Evolutionary conservation across 92 coral and sea anemone species (phyloP).

Genomic region (Porites cylindrica): DNA sequence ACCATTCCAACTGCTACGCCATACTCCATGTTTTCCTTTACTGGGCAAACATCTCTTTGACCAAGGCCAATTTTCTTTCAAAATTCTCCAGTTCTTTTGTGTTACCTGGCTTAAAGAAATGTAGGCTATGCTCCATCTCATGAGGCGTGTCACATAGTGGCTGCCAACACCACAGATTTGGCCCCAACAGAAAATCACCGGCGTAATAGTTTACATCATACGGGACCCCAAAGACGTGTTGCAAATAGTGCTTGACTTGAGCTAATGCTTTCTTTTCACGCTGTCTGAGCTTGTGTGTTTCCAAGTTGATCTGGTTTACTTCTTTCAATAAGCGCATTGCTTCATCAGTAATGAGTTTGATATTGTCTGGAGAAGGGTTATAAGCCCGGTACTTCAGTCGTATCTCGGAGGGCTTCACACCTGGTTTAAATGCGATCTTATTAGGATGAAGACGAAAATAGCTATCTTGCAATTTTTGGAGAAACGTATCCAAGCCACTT

Average conservation of each 20-base stretch:
- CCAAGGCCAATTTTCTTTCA: conserved; percentile 46
- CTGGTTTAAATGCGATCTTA: conserved; percentile 50
- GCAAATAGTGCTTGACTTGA: conserved; percentile 76
- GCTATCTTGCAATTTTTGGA: conserved; percentile 73
- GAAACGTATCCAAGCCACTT: conserved; percentile 74
- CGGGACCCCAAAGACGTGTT: conserved; percentile 60
- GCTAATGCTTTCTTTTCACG: conserved; percentile 81
- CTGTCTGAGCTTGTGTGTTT: conserved; percentile 61
- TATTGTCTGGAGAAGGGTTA: conserved; percentile 72
- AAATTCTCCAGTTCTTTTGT: conserved; percentile 51
- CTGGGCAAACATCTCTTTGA: conserved; percentile 63
- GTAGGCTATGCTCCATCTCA: conserved; percentile 49
- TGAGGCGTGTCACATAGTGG: conserved; percentile 52
- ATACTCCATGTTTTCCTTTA: conserved; percentile 71
- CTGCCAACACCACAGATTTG: conserved; percentile 87
- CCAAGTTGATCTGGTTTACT: conserved; percentile 47
- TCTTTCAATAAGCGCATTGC: conserved; percentile 66
- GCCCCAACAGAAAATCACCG: conserved; percentile 82
- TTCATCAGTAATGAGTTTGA: conserved; percentile 70
- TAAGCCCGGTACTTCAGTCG: conserved; percentile 67
- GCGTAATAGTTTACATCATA: conserved; percentile 82
- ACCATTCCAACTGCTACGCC: conserved; percentile 86
- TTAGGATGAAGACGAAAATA: conserved; percentile 77
- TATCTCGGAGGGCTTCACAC: conserved; percentile 63
- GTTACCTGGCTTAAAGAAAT: conserved; percentile 51